These are phyloP conservation scores for Acanthopleura granulata DNA, from an alignment of 2,888 invertebrate species.

Conservation along the genomic window DNA sequence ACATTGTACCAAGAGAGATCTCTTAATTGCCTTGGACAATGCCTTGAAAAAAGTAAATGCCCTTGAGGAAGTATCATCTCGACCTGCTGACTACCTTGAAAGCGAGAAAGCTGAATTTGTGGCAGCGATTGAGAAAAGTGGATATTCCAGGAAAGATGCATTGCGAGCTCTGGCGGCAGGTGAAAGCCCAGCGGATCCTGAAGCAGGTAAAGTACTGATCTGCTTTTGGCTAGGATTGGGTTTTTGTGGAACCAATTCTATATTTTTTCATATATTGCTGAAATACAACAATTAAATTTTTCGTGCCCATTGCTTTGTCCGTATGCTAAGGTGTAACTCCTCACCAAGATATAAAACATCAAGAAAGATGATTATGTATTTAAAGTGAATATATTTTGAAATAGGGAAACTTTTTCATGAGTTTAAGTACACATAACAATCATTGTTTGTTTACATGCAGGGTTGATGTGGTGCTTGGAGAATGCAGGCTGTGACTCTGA, in stretches of 20 bases:
- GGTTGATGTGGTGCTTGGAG: conserved; percentile 29
- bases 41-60: conserved; percentile 29
- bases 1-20: conserved; percentile 37
- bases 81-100: no score
- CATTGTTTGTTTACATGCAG: conserved; percentile 17
- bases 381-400: no score
- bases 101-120: not conserved
- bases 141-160: not conserved
- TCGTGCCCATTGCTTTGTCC: no score
- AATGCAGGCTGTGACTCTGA: not conserved
- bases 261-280: no score
- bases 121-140: not conserved
- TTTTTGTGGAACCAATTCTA: not conserved
- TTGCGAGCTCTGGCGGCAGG: not conserved
- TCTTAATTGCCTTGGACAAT: conserved; percentile 37
- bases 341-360: no score
- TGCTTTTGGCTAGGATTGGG: not conserved
- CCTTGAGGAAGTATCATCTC: conserved; percentile 21
- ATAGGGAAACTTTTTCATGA: no score
- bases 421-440: no score
- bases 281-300: no score
- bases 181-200: not conserved
- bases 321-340: not conserved
- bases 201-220: not conserved
- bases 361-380: no score